Evolutionary conservation across 2,113 vertebrate genomes (phyloP).

Genomic region (Hippocampus zosterae): DNA sequence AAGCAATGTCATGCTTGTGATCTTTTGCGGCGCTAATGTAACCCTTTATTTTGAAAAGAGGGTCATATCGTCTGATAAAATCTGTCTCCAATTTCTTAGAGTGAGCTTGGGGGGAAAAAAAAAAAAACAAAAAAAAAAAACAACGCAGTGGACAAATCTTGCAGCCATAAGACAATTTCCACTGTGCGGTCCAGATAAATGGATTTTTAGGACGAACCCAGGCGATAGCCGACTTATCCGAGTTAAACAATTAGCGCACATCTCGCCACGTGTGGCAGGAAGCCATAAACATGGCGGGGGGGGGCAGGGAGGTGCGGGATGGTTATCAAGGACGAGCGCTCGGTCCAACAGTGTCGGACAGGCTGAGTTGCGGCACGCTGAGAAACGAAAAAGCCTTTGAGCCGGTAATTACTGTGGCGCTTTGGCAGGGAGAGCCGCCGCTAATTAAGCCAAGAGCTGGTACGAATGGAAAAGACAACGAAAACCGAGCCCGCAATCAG

Average conservation of each 20-base stretch:
- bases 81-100: no score
- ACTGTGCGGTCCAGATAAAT: background rate
- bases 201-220: conserved; percentile 10
- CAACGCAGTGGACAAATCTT: background rate
- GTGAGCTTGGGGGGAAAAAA: no score
- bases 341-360: conserved; percentile 34
- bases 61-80: no score
- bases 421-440: conserved; percentile 51
- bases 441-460: conserved; percentile 70
- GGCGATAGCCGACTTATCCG: conserved; percentile 31
- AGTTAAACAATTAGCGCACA: conserved; percentile 47
- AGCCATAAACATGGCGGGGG: conserved; percentile 41
- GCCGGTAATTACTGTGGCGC: conserved; percentile 62
- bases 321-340: conserved; percentile 39
- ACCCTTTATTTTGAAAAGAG: no score
- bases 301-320: background rate
- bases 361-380: conserved; percentile 49
- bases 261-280: background rate
- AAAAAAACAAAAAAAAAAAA: no score
- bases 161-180: background rate
- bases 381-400: conserved; percentile 48
- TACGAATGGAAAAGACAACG: conserved; percentile 24
- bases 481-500: background rate
- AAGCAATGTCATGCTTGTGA: no score
- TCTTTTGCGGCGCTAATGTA: no score